Percentiles rank a stretch among this genome's conserved stretches.
These are phyloP conservation scores for Ophion obscuratus DNA, from an alignment of 2,888 invertebrate genomes.

Conservation along the genomic window DNA sequence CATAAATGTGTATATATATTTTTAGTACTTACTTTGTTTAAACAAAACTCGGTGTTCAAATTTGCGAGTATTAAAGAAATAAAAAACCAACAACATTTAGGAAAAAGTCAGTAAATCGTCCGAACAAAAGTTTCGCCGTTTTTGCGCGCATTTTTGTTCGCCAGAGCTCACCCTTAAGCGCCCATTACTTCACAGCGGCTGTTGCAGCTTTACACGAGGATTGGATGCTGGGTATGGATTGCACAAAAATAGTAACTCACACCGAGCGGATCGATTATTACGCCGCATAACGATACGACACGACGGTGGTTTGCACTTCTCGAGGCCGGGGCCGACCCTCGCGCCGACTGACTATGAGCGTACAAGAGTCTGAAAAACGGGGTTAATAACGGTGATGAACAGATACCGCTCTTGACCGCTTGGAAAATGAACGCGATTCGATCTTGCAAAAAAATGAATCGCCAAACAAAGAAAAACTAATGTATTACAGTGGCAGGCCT, in stretches of 20 bases:
- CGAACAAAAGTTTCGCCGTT: too few species aligned
- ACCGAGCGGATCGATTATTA: constrained; percentile 65
- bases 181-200: neutral
- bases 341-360: neutral
- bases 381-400: constrained; percentile 37
- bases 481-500: neutral
- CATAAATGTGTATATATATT: too few species aligned
- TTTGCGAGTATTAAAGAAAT: too few species aligned
- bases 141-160: neutral
- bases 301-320: constrained; percentile 14
- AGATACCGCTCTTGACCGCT: neutral
- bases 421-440: neutral
- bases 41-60: too few species aligned
- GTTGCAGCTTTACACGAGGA: neutral
- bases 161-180: neutral
- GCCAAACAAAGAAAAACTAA: neutral
- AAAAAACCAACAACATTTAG: too few species aligned
- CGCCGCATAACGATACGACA: constrained; percentile 46
- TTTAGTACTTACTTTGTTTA: too few species aligned
- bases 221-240: constrained; percentile 57
- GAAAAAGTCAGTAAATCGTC: too few species aligned
- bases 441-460: neutral
- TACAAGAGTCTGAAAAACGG: constrained; percentile 24
- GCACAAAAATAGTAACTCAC: constrained; percentile 64
- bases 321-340: constrained; percentile 55